Evolutionary conservation across 1,140 invertebrate genomes (phyloP), one percentile per base, ranked within the genome.

Genomic region (Drosophila biarmipes): DNA sequence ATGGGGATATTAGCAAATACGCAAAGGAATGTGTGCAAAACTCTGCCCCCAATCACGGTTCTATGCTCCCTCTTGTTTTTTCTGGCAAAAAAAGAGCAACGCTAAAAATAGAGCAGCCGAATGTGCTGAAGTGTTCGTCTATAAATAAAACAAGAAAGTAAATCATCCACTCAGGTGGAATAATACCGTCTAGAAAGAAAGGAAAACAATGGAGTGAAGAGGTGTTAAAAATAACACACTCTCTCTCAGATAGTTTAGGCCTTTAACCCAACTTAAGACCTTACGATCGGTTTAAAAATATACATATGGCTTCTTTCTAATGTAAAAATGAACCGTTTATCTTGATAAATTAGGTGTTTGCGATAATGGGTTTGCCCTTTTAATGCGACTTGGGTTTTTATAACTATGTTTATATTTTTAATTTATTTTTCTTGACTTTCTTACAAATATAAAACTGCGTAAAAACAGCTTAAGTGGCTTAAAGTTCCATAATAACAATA

Each of bases 81-180:
- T 35, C 6, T 6, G 24, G 35, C n/a, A n/a, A 12, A 10, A 19
- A 35, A 66, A 29, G 12, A 34, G 17, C 40, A 27, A 11, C 17
- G 3, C 59, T 68, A 69, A 35, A 69, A 69, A 69, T 69, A 69
- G 49, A 68, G 17, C 62, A 45, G 48, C 17, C n/a, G 11, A 24
- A 31, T 2, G 61, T 15, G 15, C 29, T 46, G 15, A 46, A 55
- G 24, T 10, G 19, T 31, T 68, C 27, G 34, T 31, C 48, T 55
- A 48, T 45, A 54, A 54, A 67, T 64, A 69, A 66, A 38, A 19
- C 21, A 46, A 55, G 34, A 69, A 55, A 69, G 40, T 69, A 37
- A 51, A 67, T 51, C 19, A 40, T 34, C 14, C 21, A 38, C 15
- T 29, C 21, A 51, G 10, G 12, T 11, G 8, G 10, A 57, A 38